phyloP scores from a whole-genome alignment of 1,140 invertebrate genomes.

The Drosophila kohkoa region DNA sequence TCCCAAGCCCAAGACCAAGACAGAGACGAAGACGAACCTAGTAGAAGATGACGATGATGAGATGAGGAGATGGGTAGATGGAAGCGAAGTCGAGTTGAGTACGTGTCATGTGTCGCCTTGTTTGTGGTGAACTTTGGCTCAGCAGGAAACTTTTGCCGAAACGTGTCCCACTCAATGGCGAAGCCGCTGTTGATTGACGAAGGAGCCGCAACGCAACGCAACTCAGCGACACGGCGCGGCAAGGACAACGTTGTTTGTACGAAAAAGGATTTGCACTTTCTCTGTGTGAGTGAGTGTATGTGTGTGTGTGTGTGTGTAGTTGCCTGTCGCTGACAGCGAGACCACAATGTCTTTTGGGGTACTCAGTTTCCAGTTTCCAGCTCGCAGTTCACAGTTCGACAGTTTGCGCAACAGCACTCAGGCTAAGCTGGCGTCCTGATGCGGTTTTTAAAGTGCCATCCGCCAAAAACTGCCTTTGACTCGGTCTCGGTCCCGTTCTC shows the following conservation, averaged over 20 bases:
- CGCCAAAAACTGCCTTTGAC: constrained; percentile 5
- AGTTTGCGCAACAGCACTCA: not conserved
- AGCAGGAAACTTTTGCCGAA: constrained; percentile 69
- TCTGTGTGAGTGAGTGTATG: not conserved
- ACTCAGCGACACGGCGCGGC: not conserved
- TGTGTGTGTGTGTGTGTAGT: not conserved
- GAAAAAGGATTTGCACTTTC: constrained; percentile 68
- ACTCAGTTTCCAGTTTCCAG: constrained; percentile 5
- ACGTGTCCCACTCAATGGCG: constrained; percentile 77
- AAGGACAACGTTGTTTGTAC: constrained; percentile 11
- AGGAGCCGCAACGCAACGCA: constrained; percentile 22
- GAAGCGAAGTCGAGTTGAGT: constrained; percentile 53
- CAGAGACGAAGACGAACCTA: constrained; percentile 14
- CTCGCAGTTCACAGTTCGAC: no score
- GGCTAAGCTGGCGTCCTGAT: not conserved
- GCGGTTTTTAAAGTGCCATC: constrained; percentile 25
- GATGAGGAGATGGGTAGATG: not conserved
- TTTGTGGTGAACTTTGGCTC: constrained; percentile 76
- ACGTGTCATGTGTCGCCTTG: constrained; percentile 79
- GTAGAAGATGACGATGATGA: not conserved
- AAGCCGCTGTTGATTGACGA: constrained; percentile 67
- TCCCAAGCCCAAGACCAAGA: constrained; percentile 20
- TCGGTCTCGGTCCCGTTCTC: not conserved
- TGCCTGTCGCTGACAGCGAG: constrained; percentile 62
- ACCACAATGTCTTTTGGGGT: constrained; percentile 63